These are phyloP conservation scores for Talpa occidentalis DNA, from an alignment of 2,113 vertebrate genomes.

Conservation along the genomic window DNA sequence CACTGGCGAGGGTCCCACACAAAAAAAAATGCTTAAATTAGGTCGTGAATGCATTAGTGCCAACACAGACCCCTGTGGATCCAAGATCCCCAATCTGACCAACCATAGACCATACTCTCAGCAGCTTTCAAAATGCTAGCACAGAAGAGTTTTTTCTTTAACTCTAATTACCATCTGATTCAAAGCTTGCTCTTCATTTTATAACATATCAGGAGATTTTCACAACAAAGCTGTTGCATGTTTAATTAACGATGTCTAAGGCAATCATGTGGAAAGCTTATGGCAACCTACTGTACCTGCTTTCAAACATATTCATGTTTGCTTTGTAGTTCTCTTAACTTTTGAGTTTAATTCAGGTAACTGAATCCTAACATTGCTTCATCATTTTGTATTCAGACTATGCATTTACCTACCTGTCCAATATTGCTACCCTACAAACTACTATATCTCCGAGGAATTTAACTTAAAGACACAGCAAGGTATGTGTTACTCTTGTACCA, in stretches of 20 bases:
- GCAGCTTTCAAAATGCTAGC: constrained; percentile 27
- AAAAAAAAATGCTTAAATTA: not conserved
- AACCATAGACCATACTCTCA: not conserved
- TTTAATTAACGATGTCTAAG: not conserved
- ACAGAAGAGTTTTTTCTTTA: not conserved
- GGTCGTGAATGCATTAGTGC: not conserved
- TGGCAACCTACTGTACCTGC: not conserved
- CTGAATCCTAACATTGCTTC: not conserved
- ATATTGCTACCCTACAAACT: not conserved
- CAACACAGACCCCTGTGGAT: not conserved
- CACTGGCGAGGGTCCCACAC: too few species aligned
- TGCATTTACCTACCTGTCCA: constrained; percentile 1
- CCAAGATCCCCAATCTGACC: not conserved
- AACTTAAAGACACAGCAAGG: not conserved
- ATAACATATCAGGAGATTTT: not conserved
- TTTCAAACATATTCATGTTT: not conserved
- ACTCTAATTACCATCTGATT: not conserved
- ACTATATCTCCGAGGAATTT: not conserved
- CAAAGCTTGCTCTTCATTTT: not conserved
- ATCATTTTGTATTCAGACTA: not conserved
- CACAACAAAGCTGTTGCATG: not conserved
- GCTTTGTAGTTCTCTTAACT: not conserved
- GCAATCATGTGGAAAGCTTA: not conserved
- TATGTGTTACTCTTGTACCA: not conserved
- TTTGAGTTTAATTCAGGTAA: not conserved